Evolutionary conservation across 2,888 invertebrate species (phyloP).

Genomic region (Falcaria lacertinaria): DNA sequence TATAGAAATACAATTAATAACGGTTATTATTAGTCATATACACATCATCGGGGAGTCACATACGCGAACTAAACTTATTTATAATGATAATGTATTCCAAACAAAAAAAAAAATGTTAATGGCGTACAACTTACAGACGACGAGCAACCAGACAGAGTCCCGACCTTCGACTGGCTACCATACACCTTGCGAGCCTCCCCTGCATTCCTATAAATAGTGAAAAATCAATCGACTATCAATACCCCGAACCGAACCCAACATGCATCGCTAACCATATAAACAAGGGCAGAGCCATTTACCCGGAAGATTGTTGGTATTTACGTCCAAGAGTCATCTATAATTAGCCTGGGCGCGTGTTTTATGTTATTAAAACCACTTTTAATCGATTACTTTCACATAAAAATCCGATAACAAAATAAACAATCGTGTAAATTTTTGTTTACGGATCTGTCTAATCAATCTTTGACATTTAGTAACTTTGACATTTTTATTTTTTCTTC

Average conservation of each 20-base stretch:
- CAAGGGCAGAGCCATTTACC: constrained; percentile 67
- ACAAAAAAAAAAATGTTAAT: constrained; percentile 25
- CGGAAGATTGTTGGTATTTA: constrained; percentile 75
- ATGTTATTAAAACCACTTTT: constrained; percentile 19
- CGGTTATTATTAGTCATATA: too few species aligned
- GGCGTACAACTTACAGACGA: constrained; percentile 81
- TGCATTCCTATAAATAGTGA: constrained; percentile 78
- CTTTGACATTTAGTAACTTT: too few species aligned
- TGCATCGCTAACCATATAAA: constrained; percentile 58
- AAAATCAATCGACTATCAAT: constrained; percentile 71
- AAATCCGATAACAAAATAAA: constrained; percentile 36
- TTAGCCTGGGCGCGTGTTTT: constrained; percentile 30
- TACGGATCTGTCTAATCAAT: constrained; percentile 24
- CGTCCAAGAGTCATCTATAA: constrained; percentile 74
- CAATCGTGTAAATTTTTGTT: constrained; percentile 30
- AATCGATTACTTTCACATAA: constrained; percentile 33
- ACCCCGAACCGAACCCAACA: constrained; percentile 41
- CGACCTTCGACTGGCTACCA: constrained; percentile 81
- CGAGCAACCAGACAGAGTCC: constrained; percentile 84
- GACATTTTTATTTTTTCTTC: too few species aligned
- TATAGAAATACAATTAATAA: too few species aligned
- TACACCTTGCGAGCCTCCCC: constrained; percentile 74
- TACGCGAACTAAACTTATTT: too few species aligned
- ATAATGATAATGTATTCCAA: constrained; percentile 21
- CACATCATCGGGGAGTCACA: too few species aligned